Evolutionary conservation across 92 coral and sea anemone species (phyloP).

Genomic region (Palythoa grandiflora): DNA sequence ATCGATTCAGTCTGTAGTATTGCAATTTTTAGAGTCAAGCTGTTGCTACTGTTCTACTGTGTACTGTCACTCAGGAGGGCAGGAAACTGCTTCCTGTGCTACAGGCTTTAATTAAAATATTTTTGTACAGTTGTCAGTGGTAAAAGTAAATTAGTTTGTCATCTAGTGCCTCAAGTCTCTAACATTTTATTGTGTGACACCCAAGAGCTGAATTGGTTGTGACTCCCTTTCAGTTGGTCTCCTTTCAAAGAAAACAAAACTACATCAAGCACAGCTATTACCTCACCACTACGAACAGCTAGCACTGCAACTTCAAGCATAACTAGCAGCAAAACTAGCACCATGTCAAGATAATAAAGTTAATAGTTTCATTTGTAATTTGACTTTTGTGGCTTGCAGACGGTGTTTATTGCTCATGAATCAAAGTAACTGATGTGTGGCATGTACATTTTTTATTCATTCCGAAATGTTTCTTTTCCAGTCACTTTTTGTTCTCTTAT

Average conservation of each 20-base stretch:
- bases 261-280: no score
- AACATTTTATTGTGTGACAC: conserved; percentile 11
- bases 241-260: conserved; percentile 7
- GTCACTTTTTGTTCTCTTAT: no score
- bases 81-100: conserved; percentile 11
- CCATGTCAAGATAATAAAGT: no score
- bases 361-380: no score
- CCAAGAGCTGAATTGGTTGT: conserved; percentile 1
- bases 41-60: not conserved
- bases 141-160: conserved; percentile 9
- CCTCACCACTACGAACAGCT: no score
- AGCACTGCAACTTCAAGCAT: no score
- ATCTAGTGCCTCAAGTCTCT: conserved; percentile 10
- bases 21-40: not conserved
- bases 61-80: conserved; percentile 6
- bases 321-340: no score
- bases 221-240: conserved; percentile 14
- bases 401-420: no score
- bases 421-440: no score
- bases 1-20: conserved; percentile 5
- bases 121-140: not conserved
- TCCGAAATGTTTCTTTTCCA: no score
- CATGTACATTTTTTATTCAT: no score
- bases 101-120: conserved; percentile 2
- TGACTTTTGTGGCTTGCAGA: no score